phyloP scores from a whole-genome alignment of 2,888 invertebrate genomes.

The Glyphotaelius pellucidus region DNA sequence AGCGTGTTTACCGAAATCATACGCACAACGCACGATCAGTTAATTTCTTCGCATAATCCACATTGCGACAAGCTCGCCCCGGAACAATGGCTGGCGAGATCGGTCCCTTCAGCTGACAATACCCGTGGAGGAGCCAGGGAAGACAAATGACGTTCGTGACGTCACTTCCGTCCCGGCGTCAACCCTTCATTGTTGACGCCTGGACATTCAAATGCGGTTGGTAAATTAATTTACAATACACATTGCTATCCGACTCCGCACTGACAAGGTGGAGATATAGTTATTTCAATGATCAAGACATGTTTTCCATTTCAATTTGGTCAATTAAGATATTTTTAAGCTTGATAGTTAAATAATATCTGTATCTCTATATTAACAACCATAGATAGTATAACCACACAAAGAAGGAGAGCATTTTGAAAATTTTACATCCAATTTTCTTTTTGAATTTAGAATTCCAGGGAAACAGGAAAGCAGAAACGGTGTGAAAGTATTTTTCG shows the following conservation, averaged over 20 bases:
- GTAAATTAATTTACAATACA: conserved; percentile 64
- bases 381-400: background rate
- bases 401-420: background rate
- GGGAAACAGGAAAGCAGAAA: background rate
- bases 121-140: conserved; percentile 51
- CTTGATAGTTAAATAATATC: background rate
- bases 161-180: conserved; percentile 55
- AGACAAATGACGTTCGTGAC: conserved; percentile 63
- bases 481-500: background rate
- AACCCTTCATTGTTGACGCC: conserved; percentile 58
- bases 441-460: background rate
- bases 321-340: background rate
- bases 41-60: conserved; percentile 10
- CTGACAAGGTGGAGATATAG: conserved; percentile 14
- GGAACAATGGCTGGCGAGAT: conserved; percentile 24
- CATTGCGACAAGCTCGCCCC: conserved; percentile 19
- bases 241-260: conserved; percentile 43
- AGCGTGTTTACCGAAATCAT: background rate
- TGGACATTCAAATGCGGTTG: conserved; percentile 52
- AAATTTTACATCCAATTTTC: background rate
- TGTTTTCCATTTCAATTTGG: background rate
- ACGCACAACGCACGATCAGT: background rate
- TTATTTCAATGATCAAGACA: background rate
- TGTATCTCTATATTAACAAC: background rate
- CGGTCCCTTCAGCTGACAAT: conserved; percentile 59